Base-by-base conservation (phyloP, 2,113 vertebrate species). In the Neogobius melanostomus region DNA sequence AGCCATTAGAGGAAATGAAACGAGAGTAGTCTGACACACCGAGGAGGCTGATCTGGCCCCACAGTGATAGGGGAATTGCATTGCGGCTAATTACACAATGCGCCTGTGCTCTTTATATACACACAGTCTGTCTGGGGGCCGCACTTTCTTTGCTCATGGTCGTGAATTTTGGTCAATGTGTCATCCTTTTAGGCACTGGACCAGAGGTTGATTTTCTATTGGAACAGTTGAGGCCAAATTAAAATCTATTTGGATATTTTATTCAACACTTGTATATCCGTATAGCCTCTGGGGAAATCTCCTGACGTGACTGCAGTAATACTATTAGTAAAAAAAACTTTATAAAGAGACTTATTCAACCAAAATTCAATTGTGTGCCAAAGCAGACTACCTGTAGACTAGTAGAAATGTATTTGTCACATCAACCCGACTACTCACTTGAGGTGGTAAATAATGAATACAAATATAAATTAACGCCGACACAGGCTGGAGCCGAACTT, bases 1-100 rank as follows among this genome's bases (percentile, higher is more conserved):
- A 82, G 80, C 82, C 84, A 89, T 89, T 83, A 89, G 81, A 64
- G 72, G 78, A 69, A 80, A 83, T 85, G 80, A 83, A 87, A 76
- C 83, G 76, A 83, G 69, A 84, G 69, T 85, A 79, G 79, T 60
- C 74, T 86, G 83, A 90, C 87, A 87, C 80, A 80, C 87, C 78
- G 69, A 82, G 80, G 77, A 79, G 67, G 75, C 80, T 88, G 86
- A 89, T 90, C 83, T 86, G 85, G 64, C 65, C 77, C 80, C 87
- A 89, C 89, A 82, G 77, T 81, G 82, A 89, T 72, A 69, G 73
- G 73, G 73, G 75, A 82, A 87, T 82, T 21, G 61, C 79, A 79
- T 36, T 2, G 54, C 54, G 50, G 68, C 85, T 88, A 88, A 89
- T 90, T 89, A 85, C 76, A 87, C 86, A 85, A 83, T 57, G 71